These are phyloP conservation scores for Athrips mouffetella DNA, from an alignment of 2,888 invertebrate species.

Conservation along the genomic window DNA sequence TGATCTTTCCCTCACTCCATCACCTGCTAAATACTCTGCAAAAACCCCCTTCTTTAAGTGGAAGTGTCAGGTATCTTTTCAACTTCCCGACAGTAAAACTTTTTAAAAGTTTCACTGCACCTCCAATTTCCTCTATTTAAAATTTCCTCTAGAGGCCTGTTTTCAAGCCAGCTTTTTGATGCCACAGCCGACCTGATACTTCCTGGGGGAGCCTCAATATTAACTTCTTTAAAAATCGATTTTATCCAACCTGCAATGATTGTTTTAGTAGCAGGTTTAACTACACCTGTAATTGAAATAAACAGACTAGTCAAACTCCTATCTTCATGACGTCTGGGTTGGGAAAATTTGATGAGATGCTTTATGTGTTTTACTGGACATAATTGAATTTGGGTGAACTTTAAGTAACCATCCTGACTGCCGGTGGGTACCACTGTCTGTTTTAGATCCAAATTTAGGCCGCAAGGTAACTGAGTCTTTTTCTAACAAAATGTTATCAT, in stretches of 20 bases:
- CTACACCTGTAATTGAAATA: not conserved
- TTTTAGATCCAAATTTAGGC: constrained; percentile 22
- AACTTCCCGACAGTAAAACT: constrained; percentile 17
- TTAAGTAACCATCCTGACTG: constrained; percentile 24
- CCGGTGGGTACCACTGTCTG: constrained; percentile 19
- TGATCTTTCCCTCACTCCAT: no score
- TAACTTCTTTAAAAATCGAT: constrained; percentile 22
- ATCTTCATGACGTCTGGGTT: no score
- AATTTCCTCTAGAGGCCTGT: constrained; percentile 23
- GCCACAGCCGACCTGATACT: constrained; percentile 26
- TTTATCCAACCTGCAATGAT: constrained; percentile 26
- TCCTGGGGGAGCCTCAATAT: constrained; percentile 20
- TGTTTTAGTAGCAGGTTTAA: constrained; percentile 19
- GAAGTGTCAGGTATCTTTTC: no score
- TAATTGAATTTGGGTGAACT: constrained; percentile 12
- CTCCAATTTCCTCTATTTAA: constrained; percentile 22
- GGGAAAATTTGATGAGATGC: no score
- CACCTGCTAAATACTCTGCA: no score
- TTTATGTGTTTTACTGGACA: constrained; percentile 15
- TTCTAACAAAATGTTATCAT: not conserved
- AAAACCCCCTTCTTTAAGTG: no score
- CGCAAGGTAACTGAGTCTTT: not conserved
- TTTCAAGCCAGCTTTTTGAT: constrained; percentile 23
- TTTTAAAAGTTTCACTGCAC: constrained; percentile 21
- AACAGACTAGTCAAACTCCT: no score